phyloP scores from a whole-genome alignment of 2,888 invertebrate species.

The Crocallis elinguaria region DNA sequence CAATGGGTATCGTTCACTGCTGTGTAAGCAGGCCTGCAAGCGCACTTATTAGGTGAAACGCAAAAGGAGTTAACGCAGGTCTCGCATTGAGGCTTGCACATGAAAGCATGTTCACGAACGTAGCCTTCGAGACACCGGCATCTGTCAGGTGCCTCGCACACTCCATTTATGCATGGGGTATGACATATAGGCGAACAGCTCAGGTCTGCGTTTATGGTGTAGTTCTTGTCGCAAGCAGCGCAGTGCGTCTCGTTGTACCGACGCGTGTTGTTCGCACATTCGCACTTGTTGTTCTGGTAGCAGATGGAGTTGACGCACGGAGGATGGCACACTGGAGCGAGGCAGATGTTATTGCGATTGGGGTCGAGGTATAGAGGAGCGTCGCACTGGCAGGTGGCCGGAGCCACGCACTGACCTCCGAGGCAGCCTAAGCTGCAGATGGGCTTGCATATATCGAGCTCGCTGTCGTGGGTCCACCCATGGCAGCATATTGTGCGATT shows the following conservation, averaged over 20 bases:
- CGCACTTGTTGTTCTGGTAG: slow-evolving; percentile 58
- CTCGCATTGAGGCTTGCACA: slow-evolving; percentile 62
- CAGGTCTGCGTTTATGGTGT: slow-evolving; percentile 43
- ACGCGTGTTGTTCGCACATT: slow-evolving; percentile 54
- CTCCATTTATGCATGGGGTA: slow-evolving; percentile 43
- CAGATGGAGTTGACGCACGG: slow-evolving; percentile 67
- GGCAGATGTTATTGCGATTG: slow-evolving; percentile 58
- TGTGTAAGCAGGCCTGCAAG: slow-evolving; percentile 63
- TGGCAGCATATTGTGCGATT: slow-evolving; percentile 67
- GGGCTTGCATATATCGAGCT: slow-evolving; percentile 69
- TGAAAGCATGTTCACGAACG: slow-evolving; percentile 35
- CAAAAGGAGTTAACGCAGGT: slow-evolving; percentile 74
- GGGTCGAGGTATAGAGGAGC: slow-evolving; percentile 59
- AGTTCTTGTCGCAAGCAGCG: slow-evolving; percentile 53
- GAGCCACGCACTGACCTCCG: slow-evolving; percentile 70
- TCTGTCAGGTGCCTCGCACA: slow-evolving; percentile 51
- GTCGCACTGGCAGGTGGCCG: slow-evolving; percentile 65
- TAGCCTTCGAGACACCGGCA: slow-evolving; percentile 59
- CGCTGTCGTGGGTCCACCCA: slow-evolving; percentile 68
- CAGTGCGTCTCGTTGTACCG: slow-evolving; percentile 61
- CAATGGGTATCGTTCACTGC: slow-evolving; percentile 38
- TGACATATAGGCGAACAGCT: slow-evolving; percentile 47
- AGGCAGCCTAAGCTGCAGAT: slow-evolving; percentile 78
- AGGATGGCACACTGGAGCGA: slow-evolving; percentile 56
- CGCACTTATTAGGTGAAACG: slow-evolving; percentile 60